Conservation (phyloP, 2,797 vertebrate genomes). For the Hippopotamyrus pictus region DNA sequence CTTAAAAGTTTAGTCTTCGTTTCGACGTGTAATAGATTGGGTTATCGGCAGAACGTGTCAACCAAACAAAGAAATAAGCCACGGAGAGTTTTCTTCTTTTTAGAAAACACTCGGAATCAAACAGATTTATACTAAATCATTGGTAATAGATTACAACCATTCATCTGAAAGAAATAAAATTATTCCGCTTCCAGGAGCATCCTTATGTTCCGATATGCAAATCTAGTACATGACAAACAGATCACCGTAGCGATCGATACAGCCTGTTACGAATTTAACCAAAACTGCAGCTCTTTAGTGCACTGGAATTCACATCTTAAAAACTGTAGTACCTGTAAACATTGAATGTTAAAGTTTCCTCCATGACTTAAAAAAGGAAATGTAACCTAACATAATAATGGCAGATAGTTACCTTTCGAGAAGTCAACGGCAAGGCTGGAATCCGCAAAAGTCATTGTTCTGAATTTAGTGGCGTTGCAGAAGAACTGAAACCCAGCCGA, state of each 20-base stretch:
- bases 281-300: neutral
- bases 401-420: constrained; percentile 29
- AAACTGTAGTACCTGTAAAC: neutral
- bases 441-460: constrained; percentile 30
- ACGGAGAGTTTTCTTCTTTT: neutral
- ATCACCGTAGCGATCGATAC: neutral
- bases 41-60: neutral
- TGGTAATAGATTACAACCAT: neutral
- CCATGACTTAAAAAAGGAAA: neutral
- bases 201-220: neutral
- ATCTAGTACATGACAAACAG: neutral
- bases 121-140: neutral
- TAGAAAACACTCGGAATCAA: neutral
- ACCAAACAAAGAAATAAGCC: neutral
- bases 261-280: neutral
- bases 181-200: neutral
- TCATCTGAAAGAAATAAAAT: neutral
- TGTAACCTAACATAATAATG: neutral
- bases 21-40: neutral
- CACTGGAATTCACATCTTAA: neutral
- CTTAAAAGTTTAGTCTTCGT: constrained; percentile 9
- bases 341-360: neutral
- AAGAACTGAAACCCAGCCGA: constrained; percentile 29
- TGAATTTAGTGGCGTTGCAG: constrained; percentile 19
- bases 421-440: constrained; percentile 18